Conservation (phyloP, 2,888 invertebrate species). For the Caenorhabditis imperialis region DNA sequence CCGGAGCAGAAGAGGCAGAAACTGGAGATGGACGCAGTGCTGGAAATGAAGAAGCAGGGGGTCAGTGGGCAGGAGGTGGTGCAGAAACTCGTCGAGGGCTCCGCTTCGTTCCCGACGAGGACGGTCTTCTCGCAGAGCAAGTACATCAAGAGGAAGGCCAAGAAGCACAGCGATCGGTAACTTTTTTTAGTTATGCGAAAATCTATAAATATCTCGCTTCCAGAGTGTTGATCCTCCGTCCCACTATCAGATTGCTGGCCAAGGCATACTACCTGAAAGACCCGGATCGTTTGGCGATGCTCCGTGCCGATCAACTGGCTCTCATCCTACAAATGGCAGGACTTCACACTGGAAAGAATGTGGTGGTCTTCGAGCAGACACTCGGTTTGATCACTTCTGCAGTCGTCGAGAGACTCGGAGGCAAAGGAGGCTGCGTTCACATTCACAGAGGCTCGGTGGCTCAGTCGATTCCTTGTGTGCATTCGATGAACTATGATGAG, state of each 20-base stretch:
- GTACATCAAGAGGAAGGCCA: conserved; percentile 84
- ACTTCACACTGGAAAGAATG: conserved; percentile 83
- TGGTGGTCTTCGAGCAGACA: conserved; percentile 61
- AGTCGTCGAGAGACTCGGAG: conserved; percentile 84
- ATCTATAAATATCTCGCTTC: background rate
- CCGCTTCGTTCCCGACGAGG: conserved; percentile 64
- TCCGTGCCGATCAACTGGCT: conserved; percentile 90
- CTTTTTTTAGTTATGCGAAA: background rate
- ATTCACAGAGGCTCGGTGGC: conserved; percentile 60
- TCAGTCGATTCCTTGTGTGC: conserved; percentile 66
- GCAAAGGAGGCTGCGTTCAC: conserved; percentile 82
- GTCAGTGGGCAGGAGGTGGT: conserved; percentile 57
- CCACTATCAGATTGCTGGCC: conserved; percentile 87
- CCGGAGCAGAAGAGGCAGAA: conserved; percentile 60
- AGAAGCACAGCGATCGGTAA: conserved; percentile 88
- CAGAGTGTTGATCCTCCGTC: conserved; percentile 83
- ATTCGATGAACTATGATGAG: conserved; percentile 64
- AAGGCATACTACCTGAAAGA: conserved; percentile 87
- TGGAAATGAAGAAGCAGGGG: conserved; percentile 67
- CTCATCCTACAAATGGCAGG: conserved; percentile 89
- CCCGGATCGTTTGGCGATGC: conserved; percentile 68
- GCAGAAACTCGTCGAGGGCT: conserved; percentile 71
- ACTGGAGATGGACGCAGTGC: conserved; percentile 64
- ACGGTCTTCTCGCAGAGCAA: conserved; percentile 72
- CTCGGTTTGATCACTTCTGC: conserved; percentile 59